Base-by-base conservation (phyloP, 2,888 invertebrate species). In the Dromius quadrimaculatus region DNA sequence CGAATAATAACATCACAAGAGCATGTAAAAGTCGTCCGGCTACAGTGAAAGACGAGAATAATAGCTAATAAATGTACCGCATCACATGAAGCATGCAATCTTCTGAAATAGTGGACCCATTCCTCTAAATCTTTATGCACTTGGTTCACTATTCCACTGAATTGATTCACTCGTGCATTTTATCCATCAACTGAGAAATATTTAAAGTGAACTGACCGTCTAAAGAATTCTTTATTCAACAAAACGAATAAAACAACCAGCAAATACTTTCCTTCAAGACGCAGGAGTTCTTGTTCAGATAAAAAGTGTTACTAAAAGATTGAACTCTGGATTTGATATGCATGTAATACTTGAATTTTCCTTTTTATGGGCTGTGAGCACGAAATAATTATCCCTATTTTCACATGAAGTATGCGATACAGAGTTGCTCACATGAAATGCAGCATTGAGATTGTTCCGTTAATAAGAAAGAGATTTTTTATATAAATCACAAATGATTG, bases 181-280 rank as follows among this genome's bases (percentile, higher is more conserved):
- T 28, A 28, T 50, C 50, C 23, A 28, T 23, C 50, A 23, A 47
- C 32, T 54, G 8, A 17, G 23, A 54, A 5, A 50, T 28, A 13
- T 45, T 45, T 45, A 23, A 50, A 50, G 50, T 50, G 50, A 50
- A 54, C 50, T 54, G 50, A 54, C 50, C 50, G 19, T 45, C 45
- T 8, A 23, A 28, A 28, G 17, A 15, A 54, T 54, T 54, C 28
- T 15, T 54, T 54, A 54, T 54, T 54, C 32, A 28, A 28, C 23
- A 22, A 5, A 11, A 47, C n/a, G 11, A 11, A 47, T 2, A 17
- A 47, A 47, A 1, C 47, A 22, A 28, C 15, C 47, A 22, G 15
- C 15, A n/a, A 47, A 5, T 23, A 23, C 28, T 54, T 54, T 54
- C 15, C 50, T 1, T 54, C 6, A 23, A 54, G 50, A 28, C 2